Evolutionary conservation across 2,113 vertebrate species (phyloP).

Genomic region (Centropristis striata): DNA sequence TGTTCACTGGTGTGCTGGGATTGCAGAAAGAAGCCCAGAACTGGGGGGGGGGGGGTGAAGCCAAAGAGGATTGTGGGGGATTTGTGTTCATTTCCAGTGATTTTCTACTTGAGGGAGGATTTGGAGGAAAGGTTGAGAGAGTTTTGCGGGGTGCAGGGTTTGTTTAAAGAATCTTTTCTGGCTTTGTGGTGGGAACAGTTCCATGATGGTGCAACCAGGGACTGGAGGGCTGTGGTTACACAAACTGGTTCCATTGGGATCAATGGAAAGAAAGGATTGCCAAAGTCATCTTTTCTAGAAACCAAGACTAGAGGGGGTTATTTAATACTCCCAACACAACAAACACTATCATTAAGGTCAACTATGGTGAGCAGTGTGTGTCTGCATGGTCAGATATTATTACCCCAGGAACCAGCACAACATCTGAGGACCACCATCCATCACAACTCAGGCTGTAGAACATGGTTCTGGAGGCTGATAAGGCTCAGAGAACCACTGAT

Average conservation of each 20-base stretch:
- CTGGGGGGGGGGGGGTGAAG: conserved; percentile 19
- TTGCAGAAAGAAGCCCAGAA: conserved; percentile 46
- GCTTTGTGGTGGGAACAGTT: conserved; percentile 50
- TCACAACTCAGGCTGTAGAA: background rate
- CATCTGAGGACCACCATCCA: conserved; percentile 17
- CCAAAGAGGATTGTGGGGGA: conserved; percentile 62
- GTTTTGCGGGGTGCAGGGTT: conserved; percentile 47
- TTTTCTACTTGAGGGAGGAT: conserved; percentile 62
- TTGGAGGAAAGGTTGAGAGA: conserved; percentile 63
- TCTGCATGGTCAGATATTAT: conserved; percentile 52
- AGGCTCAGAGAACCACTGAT: background rate
- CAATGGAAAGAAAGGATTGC: conserved; percentile 57
- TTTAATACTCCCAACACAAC: conserved; percentile 46
- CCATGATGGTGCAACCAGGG: conserved; percentile 57
- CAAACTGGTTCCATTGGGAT: conserved; percentile 51
- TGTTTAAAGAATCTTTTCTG: conserved; percentile 54
- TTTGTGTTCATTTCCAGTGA: conserved; percentile 70
- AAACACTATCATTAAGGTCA: conserved; percentile 60
- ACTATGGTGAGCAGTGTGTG: conserved; percentile 42
- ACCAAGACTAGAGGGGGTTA: conserved; percentile 29
- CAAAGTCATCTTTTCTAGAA: conserved; percentile 55
- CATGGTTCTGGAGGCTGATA: background rate
- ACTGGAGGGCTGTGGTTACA: conserved; percentile 45
- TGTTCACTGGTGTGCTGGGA: conserved; percentile 7
- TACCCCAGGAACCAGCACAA: conserved; percentile 43